Base-by-base conservation (phyloP, 1,140 invertebrate species). In the Brevipalpus yothersi region DNA sequence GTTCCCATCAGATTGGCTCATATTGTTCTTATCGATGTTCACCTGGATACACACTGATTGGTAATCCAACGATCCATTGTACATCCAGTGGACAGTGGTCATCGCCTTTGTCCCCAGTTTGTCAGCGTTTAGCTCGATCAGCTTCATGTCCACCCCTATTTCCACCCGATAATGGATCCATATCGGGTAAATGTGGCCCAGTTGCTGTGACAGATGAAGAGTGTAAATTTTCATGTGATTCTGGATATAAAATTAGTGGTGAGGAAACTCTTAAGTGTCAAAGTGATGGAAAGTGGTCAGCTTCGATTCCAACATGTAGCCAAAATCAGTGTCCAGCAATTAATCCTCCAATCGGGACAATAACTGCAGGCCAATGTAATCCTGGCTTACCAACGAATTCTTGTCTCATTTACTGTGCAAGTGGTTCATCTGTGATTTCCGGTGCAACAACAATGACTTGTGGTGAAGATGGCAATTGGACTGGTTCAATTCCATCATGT, bases 171-270 rank as follows among this genome's bases (percentile, higher is more conserved):
- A 58, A 58, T 58, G 56, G 56, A 1, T 21, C 39, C 9, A 23
- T 58, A 7, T n/a, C 43, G 1, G 41, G 41, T 11, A 23, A 17
- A 42, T 58, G 56, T 47, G 56, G 40, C 62, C 39, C n/a, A n/a
- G 45, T 57, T 2, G 61, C 58, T 13, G 41, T 55, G 17, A 31
- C 45, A 7, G 58, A 56, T 7, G 53, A 61, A 21, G 19, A 12
- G 8, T 64, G 63, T 43, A 15, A n/a, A n/a, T 57, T 62, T 58
- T 4, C 51, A n/a, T 64, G 63, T 17, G 41, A 61, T 23, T 4
- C 17, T 9, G 56, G 55, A 5, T 62, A 61, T 31, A 13, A 42
- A 4, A 13, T 64, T 9, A 19, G 39, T 23, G 60, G 59, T 4
- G 23, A 39, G 0, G 23, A 43, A 5, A 40, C 45, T 31, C 9